Conservation (phyloP, 1,140 invertebrate genomes). For the Drosophila funebris region DNA sequence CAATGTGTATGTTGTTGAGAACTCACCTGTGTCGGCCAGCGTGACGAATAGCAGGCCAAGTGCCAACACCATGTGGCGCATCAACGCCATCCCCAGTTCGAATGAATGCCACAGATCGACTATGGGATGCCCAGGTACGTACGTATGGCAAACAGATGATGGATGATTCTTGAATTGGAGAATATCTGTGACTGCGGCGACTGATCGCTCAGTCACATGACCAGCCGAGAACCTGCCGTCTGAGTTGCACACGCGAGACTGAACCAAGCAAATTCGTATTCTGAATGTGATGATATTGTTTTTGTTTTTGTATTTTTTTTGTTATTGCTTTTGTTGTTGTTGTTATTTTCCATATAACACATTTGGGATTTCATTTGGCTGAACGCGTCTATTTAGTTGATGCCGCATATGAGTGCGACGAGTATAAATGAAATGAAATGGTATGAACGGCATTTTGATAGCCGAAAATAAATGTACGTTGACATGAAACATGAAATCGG, state of each 20-base stretch:
- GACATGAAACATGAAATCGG: constrained; percentile 47
- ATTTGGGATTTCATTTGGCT: constrained; percentile 47
- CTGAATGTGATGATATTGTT: constrained; percentile 60
- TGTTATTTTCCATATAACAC: constrained; percentile 48
- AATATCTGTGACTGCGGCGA: too few species aligned
- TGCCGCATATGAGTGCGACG: background rate
- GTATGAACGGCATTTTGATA: constrained; percentile 49
- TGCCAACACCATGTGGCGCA: constrained; percentile 49
- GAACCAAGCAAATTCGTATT: constrained; percentile 66
- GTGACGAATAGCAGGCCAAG: constrained; percentile 61
- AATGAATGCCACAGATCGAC: background rate
- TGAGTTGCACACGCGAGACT: constrained; percentile 72
- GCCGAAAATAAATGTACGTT: constrained; percentile 47
- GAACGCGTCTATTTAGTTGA: constrained; percentile 31
- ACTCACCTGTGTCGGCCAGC: constrained; percentile 61
- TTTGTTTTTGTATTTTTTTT: constrained; percentile 43
- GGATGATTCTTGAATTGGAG: too few species aligned
- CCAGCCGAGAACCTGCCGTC: constrained; percentile 49
- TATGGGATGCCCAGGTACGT: constrained; percentile 2
- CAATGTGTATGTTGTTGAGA: constrained; percentile 17
- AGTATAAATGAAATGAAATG: constrained; percentile 30
- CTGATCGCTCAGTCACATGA: constrained; percentile 46
- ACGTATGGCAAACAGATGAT: constrained; percentile 28
- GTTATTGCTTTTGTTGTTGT: constrained; percentile 9
- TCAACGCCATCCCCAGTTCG: constrained; percentile 15